Conservation (phyloP, 2,797 vertebrate species). For the Syngnathus rostellatus region DNA sequence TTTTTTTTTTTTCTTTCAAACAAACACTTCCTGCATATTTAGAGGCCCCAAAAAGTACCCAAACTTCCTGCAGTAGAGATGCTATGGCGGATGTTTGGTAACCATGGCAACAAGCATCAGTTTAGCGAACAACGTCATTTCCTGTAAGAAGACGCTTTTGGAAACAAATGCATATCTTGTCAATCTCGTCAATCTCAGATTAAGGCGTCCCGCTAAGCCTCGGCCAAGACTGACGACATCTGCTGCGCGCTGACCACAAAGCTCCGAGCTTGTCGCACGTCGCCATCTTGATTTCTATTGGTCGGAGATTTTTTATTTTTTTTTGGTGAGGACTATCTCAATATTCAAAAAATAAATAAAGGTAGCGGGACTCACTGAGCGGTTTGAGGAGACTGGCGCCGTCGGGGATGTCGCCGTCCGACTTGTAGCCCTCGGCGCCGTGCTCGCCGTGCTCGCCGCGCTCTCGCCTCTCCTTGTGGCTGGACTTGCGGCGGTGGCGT, state of each 20-base stretch:
- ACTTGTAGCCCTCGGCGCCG: constrained; percentile 77
- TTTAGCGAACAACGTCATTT: background rate
- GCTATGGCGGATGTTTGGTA: background rate
- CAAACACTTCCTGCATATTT: background rate
- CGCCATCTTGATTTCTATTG: background rate
- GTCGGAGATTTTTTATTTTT: background rate
- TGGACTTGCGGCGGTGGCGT: constrained; percentile 81
- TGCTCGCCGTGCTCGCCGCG: constrained; percentile 74
- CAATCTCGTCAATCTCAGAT: background rate
- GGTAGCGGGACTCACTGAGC: constrained; percentile 78
- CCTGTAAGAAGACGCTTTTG: background rate
- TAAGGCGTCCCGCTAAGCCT: background rate
- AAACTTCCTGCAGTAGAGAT: background rate
- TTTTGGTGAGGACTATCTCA: too few species aligned
- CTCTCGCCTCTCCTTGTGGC: constrained; percentile 86
- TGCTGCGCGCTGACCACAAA: background rate
- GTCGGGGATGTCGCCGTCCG: constrained; percentile 77
- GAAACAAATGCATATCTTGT: background rate
- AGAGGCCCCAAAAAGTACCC: background rate
- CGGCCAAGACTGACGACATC: background rate
- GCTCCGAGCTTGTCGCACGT: background rate
- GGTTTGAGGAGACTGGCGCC: constrained; percentile 82
- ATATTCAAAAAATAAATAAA: too few species aligned
- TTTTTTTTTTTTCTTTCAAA: background rate
- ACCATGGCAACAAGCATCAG: background rate